Percentiles rank a stretch among this genome's conserved stretches.
These are phyloP conservation scores for Picathartes gymnocephalus DNA, from an alignment of 2,113 vertebrate genomes.

Conservation along the genomic window DNA sequence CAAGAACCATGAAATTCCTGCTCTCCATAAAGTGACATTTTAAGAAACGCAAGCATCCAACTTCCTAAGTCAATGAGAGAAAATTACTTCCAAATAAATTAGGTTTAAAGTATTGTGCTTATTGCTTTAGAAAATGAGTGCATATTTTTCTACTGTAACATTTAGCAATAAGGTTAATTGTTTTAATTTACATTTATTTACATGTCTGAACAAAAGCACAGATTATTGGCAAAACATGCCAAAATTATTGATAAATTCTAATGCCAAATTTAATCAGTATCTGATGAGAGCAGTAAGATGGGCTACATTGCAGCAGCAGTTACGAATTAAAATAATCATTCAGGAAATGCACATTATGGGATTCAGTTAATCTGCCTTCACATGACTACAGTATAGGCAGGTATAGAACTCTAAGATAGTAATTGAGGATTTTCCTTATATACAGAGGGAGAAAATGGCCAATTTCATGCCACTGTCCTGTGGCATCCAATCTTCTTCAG, in stretches of 20 bases:
- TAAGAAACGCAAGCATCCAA: background rate
- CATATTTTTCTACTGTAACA: background rate
- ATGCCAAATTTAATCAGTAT: background rate
- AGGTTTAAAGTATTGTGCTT: background rate
- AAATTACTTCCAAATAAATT: background rate
- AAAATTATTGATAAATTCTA: background rate
- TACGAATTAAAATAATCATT: background rate
- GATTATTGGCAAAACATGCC: background rate
- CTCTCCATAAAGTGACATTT: background rate
- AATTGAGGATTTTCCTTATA: background rate
- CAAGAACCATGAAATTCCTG: background rate
- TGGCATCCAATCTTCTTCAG: background rate
- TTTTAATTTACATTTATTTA: background rate
- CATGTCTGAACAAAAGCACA: background rate
- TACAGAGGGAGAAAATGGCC: background rate
- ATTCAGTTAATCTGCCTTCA: background rate
- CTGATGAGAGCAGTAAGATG: background rate
- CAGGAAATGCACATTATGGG: background rate
- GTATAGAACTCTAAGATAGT: background rate
- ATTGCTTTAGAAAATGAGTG: background rate
- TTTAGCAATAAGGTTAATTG: background rate
- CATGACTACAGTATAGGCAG: background rate
- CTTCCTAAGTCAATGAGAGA: background rate
- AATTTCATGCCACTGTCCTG: background rate
- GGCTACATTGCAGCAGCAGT: background rate